Evolutionary conservation across 2,113 vertebrate species (phyloP).

Genomic region (Aldabrachelys gigantea): DNA sequence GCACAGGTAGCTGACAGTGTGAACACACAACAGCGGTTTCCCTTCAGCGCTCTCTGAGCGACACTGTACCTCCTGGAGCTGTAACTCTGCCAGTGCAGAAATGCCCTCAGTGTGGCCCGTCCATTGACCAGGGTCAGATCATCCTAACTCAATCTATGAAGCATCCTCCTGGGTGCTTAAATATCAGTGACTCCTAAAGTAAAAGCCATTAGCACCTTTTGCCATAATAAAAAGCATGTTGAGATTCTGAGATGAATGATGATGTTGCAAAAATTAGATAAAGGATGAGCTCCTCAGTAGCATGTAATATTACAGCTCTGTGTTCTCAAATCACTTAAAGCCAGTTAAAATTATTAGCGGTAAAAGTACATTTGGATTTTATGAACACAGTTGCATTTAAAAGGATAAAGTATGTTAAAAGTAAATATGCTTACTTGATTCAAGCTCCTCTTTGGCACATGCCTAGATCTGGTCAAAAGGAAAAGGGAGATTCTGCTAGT

Average conservation of each 20-base stretch:
- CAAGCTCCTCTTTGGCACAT: not conserved
- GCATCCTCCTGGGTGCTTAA: conserved; percentile 10
- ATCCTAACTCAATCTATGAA: not conserved
- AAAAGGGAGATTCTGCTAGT: conserved; percentile 3
- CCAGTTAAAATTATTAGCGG: conserved; percentile 53
- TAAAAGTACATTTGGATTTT: conserved; percentile 62
- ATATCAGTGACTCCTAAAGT: conserved; percentile 17
- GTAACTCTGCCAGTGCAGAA: no score
- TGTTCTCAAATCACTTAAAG: conserved; percentile 58
- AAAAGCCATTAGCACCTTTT: conserved; percentile 33
- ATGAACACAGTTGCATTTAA: not conserved
- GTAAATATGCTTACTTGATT: conserved; percentile 11
- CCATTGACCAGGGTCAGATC: no score
- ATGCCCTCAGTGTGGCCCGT: no score
- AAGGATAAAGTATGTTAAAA: conserved; percentile 40
- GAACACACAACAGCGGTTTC: no score
- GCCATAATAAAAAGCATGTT: not conserved
- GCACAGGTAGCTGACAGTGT: no score
- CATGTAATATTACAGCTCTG: conserved; percentile 25
- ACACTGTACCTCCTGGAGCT: no score
- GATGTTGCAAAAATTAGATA: conserved; percentile 51
- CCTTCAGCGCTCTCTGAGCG: no score
- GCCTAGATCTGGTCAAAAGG: not conserved
- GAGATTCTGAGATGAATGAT: conserved; percentile 34
- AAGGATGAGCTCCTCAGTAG: conserved; percentile 48